Conservation (phyloP, 2,797 vertebrate species). For the Tragelaphus eurycerus region DNA sequence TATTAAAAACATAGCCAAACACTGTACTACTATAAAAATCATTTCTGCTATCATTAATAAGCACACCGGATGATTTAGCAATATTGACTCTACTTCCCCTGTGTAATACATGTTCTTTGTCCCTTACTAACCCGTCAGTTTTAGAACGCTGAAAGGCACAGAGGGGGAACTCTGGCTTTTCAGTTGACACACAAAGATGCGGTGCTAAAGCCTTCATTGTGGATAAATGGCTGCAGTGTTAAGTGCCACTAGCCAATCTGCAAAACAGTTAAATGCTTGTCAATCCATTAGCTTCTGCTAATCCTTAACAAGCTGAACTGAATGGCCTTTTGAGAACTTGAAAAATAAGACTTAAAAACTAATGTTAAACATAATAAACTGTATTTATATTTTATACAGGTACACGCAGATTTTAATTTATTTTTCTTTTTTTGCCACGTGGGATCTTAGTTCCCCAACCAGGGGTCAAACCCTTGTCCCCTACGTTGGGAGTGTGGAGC, state of each 20-base stretch:
- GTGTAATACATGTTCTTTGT: not conserved
- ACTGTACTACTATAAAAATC: not conserved
- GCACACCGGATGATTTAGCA: constrained; percentile 18
- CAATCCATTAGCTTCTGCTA: constrained; percentile 72
- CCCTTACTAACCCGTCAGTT: constrained; percentile 61
- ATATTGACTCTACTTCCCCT: not conserved
- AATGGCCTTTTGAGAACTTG: not conserved
- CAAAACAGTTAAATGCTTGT: constrained; percentile 73
- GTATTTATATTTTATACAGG: not conserved
- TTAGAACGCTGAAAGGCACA: constrained; percentile 71
- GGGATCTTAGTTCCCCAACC: not conserved
- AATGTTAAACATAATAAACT: not conserved
- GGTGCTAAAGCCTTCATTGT: constrained; percentile 71
- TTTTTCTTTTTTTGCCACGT: not conserved
- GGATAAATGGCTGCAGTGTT: constrained; percentile 73
- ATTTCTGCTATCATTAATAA: constrained; percentile 24
- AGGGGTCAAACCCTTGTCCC: not conserved
- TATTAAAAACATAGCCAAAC: constrained; percentile 48
- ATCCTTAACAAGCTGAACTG: constrained; percentile 4
- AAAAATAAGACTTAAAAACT: not conserved
- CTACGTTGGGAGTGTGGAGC: not conserved
- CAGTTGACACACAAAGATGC: constrained; percentile 61
- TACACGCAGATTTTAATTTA: not conserved
- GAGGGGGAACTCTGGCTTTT: constrained; percentile 68
- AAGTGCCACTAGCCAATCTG: constrained; percentile 71